Base-by-base conservation (phyloP, 2,888 invertebrate species). In the Myopa testacea region DNA sequence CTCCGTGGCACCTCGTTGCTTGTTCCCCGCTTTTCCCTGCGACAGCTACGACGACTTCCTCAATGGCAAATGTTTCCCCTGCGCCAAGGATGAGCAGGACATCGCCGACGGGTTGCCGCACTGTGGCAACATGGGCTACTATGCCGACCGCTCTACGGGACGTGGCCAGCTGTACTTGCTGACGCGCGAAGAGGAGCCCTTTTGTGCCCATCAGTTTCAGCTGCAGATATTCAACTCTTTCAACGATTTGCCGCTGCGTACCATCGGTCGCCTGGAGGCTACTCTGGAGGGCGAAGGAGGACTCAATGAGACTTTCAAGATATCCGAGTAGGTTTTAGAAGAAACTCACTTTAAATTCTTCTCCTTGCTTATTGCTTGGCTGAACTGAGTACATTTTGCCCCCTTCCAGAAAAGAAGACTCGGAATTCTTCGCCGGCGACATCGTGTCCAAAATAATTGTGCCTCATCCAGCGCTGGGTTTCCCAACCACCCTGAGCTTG, bases 101-200 rank as follows among this genome's bases (percentile, higher is more conserved):
- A 81, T 86, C 60, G 85, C 85, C 4, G 85, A 86, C 50, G 89
- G 90, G 4, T 90, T 91, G 38, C 90, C 91, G 1, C 90, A 92
- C 0, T 98, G 97, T 88, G 96, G 96, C 55, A 95, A 96, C 87
- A 96, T 98, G 96, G 98, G 98, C 0, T 98, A 96, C 90, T 96
- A 96, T 88, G 95, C 98, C 0, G 95, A 97, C 88, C 91, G 93
- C 70, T 95, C 95, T 0, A 92, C 93, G 5, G 96, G 95, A 0
- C 91, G 96, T 45, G 97, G 97, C 0, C 95, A 95, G 83, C 91
- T 97, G n/a, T 98, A 95, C 86, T 90, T 98, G 69, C 92, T 96
- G 4, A 98, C 98, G 0, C 92, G 97, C 80, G 95, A 96, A 81
- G 95, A 96, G 85, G 96, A 96, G 88, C 98, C 98, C 0, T 98